Evolutionary conservation across 1,140 invertebrate species (phyloP), one percentile per base, ranked within the genome.

Genomic region (Zaprionus ornatus): DNA sequence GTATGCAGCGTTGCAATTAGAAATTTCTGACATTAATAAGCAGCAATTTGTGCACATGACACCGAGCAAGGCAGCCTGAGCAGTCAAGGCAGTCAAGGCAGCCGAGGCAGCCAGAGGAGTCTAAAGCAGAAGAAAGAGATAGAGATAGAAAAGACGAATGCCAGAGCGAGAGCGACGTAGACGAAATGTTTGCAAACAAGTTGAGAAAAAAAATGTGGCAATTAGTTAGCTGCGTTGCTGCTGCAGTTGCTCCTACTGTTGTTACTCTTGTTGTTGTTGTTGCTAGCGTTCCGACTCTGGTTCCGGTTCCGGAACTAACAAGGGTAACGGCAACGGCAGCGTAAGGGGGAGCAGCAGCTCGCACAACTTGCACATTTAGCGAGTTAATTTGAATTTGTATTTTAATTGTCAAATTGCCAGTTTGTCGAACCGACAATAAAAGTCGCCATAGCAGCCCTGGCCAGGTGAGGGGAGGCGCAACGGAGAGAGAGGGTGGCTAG

Each of bases 21-120:
- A 87, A 87, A 83, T 87, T 88, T 87, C 77, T 80, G 84, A 87
- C 84, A 87, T 87, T 87, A 87, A 87, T 87, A 87, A 87, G 83
- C 84, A 84, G 84, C 84, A 83, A 88, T 88, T 87, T 80, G 80
- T 87, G 83, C 80, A 87, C 80, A 87, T 80, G 80, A 83, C 83
- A 87, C 80, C 59, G 75, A 29, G 32, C 76, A 48, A 66, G 74
- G 59, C 42, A 62, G 56, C 56, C 61, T 32, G 5, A 60, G 19
- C 59, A 70, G 52, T 32, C 29, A 19, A 29, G 12, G 29, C 19
- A 15, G 21, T 25, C 32, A 1, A 57, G 27, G 29, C 29, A 37
- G n/a, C 29, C 13, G 9, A 29, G 12, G 17, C 21, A 73, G 21
- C 35, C 55, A 27, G 54, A 32, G 40, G 19, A 55, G 56, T n/a